phyloP scores from a whole-genome alignment of 2,113 vertebrate species.

The Petrocephalus zakoni region DNA sequence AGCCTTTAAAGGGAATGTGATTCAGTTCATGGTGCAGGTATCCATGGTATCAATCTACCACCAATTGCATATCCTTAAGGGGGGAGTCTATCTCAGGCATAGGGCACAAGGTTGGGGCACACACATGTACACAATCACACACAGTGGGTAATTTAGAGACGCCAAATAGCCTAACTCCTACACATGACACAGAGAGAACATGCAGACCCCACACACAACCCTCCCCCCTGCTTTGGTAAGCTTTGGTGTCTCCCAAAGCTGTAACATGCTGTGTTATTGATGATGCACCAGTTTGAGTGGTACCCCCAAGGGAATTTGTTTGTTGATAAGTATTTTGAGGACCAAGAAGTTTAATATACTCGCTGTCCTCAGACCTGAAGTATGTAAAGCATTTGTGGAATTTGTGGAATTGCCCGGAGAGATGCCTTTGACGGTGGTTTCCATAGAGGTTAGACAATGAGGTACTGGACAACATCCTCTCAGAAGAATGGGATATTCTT shows the following conservation, averaged over 20 bases:
- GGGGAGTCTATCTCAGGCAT: background rate
- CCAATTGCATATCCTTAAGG: background rate
- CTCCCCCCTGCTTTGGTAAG: background rate
- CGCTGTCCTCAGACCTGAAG: background rate
- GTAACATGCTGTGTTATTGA: background rate
- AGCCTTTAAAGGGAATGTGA: background rate
- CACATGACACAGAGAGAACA: background rate
- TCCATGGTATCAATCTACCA: background rate
- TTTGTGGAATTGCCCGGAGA: slow-evolving; percentile 1
- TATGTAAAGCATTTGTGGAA: slow-evolving; percentile 11
- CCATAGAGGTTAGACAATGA: background rate
- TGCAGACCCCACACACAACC: background rate
- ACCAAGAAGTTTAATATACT: background rate
- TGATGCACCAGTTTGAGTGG: background rate
- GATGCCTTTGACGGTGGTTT: background rate
- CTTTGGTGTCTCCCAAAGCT: background rate
- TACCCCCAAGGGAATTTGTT: background rate
- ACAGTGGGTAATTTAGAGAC: background rate
- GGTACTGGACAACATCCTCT: background rate
- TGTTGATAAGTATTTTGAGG: background rate
- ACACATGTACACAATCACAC: background rate
- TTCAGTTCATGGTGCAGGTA: background rate
- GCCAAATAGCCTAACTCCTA: background rate
- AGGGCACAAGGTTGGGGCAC: background rate
- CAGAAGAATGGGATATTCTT: background rate